These are phyloP conservation scores for Triplophysa siluroides DNA, from an alignment of 2,113 vertebrate species.

Conservation along the genomic window DNA sequence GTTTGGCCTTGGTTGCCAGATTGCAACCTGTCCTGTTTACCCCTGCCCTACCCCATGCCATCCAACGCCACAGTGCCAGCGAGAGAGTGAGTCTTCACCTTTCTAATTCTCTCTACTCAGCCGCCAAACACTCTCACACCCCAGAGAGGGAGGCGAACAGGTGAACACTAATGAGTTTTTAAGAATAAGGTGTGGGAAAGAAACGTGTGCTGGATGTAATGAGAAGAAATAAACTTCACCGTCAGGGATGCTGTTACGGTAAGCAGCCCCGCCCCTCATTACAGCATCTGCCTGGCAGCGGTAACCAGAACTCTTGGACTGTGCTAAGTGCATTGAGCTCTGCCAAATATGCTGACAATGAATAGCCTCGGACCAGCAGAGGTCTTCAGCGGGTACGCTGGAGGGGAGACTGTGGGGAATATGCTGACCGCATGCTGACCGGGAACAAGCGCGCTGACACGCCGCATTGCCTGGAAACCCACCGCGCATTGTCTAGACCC, in stretches of 20 bases:
- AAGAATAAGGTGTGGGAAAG: neutral
- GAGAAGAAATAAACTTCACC: slow-evolving; percentile 10
- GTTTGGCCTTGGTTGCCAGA: slow-evolving; percentile 56
- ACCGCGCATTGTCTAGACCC: neutral
- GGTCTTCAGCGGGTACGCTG: slow-evolving; percentile 29
- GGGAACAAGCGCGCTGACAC: neutral
- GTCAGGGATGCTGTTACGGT: slow-evolving; percentile 12
- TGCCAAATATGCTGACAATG: slow-evolving; percentile 50
- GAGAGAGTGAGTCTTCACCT: slow-evolving; percentile 24
- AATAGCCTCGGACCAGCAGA: slow-evolving; percentile 38
- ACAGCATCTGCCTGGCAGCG: slow-evolving; percentile 54
- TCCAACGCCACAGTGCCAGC: slow-evolving; percentile 20
- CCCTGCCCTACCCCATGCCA: slow-evolving; percentile 43
- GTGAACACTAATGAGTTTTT: neutral
- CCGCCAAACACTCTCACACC: slow-evolving; percentile 62
- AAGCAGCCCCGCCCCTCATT: slow-evolving; percentile 48
- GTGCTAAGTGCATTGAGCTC: slow-evolving; percentile 46
- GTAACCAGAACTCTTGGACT: neutral
- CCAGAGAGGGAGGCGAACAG: slow-evolving; percentile 25
- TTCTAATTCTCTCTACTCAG: slow-evolving; percentile 41
- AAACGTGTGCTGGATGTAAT: neutral
- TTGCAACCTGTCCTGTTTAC: slow-evolving; percentile 63
- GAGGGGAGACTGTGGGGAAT: slow-evolving; percentile 11
- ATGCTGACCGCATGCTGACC: neutral
- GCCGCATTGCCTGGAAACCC: neutral